These are phyloP conservation scores for Catharus minimus DNA, from an alignment of 2,113 vertebrate genomes.

Conservation along the genomic window DNA sequence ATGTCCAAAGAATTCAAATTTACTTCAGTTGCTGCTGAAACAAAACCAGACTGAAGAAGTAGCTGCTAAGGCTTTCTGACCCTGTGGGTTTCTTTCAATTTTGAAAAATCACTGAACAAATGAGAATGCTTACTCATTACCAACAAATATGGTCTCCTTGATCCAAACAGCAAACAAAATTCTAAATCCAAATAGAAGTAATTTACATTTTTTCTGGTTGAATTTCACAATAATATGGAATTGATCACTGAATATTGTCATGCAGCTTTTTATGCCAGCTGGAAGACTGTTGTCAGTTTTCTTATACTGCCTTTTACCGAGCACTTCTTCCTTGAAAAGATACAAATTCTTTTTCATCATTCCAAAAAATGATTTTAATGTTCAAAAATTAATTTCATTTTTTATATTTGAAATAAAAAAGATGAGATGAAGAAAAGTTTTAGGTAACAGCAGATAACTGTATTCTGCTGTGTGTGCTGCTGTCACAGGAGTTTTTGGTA, in stretches of 20 bases:
- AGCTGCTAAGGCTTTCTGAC: background rate
- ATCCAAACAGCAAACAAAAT: background rate
- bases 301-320: background rate
- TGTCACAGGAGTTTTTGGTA: background rate
- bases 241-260: background rate
- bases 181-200: background rate
- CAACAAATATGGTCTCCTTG: background rate
- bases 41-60: background rate
- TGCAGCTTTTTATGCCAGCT: background rate
- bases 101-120: background rate
- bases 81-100: background rate
- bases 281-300: background rate
- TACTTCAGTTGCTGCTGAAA: background rate
- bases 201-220: background rate
- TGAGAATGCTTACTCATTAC: background rate
- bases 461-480: background rate
- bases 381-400: background rate
- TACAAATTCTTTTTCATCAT: background rate
- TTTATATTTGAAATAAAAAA: background rate
- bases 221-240: background rate
- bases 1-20: background rate
- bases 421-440: background rate
- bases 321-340: background rate
- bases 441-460: background rate
- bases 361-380: accelerated